Conservation (phyloP, 2,113 vertebrate genomes). For the Murina feae region DNA sequence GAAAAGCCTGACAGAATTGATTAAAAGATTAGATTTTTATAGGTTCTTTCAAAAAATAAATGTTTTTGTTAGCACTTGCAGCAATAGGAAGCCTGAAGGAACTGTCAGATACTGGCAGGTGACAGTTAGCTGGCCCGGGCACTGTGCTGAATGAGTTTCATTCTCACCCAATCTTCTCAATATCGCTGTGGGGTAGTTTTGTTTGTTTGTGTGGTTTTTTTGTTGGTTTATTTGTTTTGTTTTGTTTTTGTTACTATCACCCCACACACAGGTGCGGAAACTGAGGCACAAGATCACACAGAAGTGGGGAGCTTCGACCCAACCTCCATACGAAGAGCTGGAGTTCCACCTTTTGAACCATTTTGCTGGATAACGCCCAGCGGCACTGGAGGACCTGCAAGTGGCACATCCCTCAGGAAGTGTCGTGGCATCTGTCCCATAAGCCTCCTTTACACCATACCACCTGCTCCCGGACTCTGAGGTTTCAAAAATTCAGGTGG, state of each 20-base stretch:
- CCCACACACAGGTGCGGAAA: not conserved
- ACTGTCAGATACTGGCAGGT: not conserved
- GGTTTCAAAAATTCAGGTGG: not conserved
- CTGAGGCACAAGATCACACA: not conserved
- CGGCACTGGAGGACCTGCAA: accelerated
- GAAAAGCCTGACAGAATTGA: not conserved
- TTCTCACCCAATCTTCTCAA: not conserved
- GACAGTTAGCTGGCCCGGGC: not conserved
- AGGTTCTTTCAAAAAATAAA: not conserved
- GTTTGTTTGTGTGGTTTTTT: too few relatives aligned
- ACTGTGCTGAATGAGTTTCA: not conserved
- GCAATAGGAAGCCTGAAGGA: not conserved
- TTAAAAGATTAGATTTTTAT: not conserved
- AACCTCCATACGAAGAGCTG: not conserved
- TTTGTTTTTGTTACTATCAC: not conserved
- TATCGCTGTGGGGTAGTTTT: not conserved
- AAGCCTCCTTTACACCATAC: not conserved
- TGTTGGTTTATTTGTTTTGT: too few relatives aligned
- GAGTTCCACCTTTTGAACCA: not conserved
- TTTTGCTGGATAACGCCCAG: not conserved
- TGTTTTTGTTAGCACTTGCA: not conserved
- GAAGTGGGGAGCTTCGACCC: not conserved
- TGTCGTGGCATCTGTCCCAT: not conserved
- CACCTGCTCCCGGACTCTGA: not conserved
- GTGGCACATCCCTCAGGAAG: not conserved